These are phyloP conservation scores for Leptodirus hochenwartii DNA, from an alignment of 2,888 invertebrate species.

Conservation along the genomic window DNA sequence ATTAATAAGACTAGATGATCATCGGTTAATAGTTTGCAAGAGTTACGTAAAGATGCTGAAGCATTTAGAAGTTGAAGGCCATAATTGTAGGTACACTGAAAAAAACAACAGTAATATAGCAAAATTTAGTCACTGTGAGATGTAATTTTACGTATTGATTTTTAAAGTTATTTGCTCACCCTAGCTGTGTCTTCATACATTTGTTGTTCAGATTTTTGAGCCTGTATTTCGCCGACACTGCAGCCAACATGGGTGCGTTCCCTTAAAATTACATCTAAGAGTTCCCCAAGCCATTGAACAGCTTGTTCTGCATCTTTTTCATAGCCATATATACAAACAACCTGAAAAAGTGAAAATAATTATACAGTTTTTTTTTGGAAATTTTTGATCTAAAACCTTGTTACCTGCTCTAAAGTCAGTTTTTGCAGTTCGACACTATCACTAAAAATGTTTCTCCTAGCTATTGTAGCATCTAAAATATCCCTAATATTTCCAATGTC, in stretches of 20 bases:
- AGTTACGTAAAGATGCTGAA: conserved; percentile 49
- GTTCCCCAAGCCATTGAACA: conserved; percentile 57
- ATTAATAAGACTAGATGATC: conserved; percentile 36
- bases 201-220: conserved; percentile 55
- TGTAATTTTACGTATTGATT: no score
- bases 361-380: no score
- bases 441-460: conserved; percentile 49
- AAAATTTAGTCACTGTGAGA: no score
- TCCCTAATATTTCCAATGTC: conserved; percentile 56
- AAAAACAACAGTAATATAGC: conserved; percentile 3
- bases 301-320: conserved; percentile 61
- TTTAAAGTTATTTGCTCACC: no score
- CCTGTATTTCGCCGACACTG: conserved; percentile 50
- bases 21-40: conserved; percentile 43
- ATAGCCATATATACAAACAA: conserved; percentile 54
- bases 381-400: no score
- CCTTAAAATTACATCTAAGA: conserved; percentile 49
- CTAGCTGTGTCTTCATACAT: conserved; percentile 62
- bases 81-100: conserved; percentile 62
- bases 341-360: no score
- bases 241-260: conserved; percentile 57
- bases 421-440: conserved; percentile 61
- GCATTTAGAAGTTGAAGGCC: conserved; percentile 62
- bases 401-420: conserved; percentile 59
- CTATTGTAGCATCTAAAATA: conserved; percentile 47